phyloP scores from a whole-genome alignment of 2,113 vertebrate species.

The Anarhynchus alexandrinus region DNA sequence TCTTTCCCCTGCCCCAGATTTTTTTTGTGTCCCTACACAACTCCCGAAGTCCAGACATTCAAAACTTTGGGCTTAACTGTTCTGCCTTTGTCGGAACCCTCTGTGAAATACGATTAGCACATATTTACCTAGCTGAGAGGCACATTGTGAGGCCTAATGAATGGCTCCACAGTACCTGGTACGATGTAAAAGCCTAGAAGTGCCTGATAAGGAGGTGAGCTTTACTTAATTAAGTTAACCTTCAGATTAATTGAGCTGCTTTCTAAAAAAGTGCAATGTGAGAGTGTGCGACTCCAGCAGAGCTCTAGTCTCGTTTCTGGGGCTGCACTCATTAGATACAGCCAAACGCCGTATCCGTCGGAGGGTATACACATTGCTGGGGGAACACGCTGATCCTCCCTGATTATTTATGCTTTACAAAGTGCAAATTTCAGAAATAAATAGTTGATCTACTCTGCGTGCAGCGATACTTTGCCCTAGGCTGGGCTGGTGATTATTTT shows the following conservation, averaged over 20 bases:
- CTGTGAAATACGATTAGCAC: not conserved
- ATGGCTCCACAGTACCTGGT: not conserved
- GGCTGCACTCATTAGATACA: not conserved
- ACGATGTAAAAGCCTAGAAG: not conserved
- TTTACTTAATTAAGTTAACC: conserved; percentile 43
- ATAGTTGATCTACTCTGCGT: conserved; percentile 6
- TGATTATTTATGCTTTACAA: conserved; percentile 44
- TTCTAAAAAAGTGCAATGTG: not conserved
- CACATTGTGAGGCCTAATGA: not conserved
- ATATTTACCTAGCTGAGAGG: conserved; percentile 8
- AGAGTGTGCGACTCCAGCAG: not conserved
- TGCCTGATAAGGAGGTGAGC: conserved; percentile 14
- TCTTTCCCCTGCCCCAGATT: not conserved
- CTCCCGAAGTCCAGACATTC: not conserved
- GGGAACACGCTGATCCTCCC: not conserved
- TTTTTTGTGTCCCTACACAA: not conserved
- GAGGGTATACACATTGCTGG: not conserved
- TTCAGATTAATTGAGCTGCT: conserved; percentile 26
- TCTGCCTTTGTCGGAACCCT: not conserved
- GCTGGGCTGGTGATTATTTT: not conserved
- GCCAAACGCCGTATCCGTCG: not conserved
- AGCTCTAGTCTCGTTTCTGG: not conserved
- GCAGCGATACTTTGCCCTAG: not conserved
- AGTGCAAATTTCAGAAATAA: conserved; percentile 49
- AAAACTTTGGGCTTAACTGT: not conserved